A percentile compares a stretch with the other conserved stretches of the same genome.
Evolutionary conservation across 1,140 invertebrate genomes (phyloP).

Genomic region (Zophobas morio): DNA sequence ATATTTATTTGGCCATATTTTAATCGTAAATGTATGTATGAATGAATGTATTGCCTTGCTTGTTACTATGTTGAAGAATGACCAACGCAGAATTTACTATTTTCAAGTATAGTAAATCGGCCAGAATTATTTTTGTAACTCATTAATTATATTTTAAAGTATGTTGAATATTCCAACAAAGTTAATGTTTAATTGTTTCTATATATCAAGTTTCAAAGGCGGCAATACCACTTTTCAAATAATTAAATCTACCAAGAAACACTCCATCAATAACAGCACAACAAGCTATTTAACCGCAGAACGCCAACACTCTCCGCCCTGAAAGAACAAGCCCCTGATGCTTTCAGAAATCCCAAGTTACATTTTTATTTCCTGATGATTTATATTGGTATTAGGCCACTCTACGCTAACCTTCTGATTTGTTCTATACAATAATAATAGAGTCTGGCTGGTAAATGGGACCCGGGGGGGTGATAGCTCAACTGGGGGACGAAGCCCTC

Average conservation of each 20-base stretch:
- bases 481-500: slow-evolving; percentile 59
- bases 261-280: slow-evolving; percentile 47
- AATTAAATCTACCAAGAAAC: slow-evolving; percentile 16
- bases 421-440: slow-evolving; percentile 70
- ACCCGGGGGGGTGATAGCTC: slow-evolving; percentile 67
- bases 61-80: no score
- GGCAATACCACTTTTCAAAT: background rate
- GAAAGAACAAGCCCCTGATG: slow-evolving; percentile 23
- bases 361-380: slow-evolving; percentile 63
- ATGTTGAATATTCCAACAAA: no score
- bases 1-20: no score
- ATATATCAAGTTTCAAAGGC: background rate
- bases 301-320: slow-evolving; percentile 29
- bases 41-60: no score
- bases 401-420: slow-evolving; percentile 68
- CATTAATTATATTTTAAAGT: no score
- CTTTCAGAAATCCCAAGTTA: slow-evolving; percentile 54
- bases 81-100: no score
- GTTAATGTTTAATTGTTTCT: no score
- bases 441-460: slow-evolving; percentile 67
- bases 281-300: slow-evolving; percentile 52
- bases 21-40: no score
- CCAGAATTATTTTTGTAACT: no score
- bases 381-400: slow-evolving; percentile 67
- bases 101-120: no score